phyloP scores from a whole-genome alignment of 2,888 invertebrate genomes.

The Coremacera marginata region DNA sequence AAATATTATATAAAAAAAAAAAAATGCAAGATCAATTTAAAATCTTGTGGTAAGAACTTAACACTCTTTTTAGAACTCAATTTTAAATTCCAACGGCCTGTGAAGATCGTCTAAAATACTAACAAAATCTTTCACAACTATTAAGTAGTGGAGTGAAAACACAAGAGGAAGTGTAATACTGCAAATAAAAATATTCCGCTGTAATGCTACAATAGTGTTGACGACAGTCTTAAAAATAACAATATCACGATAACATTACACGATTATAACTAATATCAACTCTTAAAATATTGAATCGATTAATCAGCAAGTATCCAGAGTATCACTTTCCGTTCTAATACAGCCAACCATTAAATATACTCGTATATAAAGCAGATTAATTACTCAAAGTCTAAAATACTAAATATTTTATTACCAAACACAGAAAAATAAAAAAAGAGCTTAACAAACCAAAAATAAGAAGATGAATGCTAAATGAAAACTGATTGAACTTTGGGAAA shows the following conservation, averaged over 20 bases:
- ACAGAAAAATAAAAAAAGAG: background rate
- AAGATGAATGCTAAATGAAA: background rate
- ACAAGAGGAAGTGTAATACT: too few species aligned
- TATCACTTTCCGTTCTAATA: background rate
- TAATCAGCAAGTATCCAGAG: background rate
- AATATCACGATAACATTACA: too few species aligned
- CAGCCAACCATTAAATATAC: background rate
- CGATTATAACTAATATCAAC: background rate
- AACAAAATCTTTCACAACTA: too few species aligned
- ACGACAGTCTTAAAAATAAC: background rate
- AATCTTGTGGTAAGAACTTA: too few species aligned
- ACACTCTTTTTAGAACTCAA: too few species aligned
- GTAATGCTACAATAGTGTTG: too few species aligned
- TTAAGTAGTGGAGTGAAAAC: too few species aligned
- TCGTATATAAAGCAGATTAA: background rate
- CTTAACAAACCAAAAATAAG: background rate
- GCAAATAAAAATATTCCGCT: too few species aligned
- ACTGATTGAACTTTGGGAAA: background rate
- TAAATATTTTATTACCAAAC: slow-evolving; percentile 12
- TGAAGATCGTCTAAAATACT: too few species aligned
- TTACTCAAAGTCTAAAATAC: background rate
- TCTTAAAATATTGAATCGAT: background rate
- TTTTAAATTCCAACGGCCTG: too few species aligned
- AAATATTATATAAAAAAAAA: too few species aligned
- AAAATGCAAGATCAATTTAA: too few species aligned